Evolutionary conservation across 2,888 invertebrate genomes (phyloP).

Genomic region (Nomada ruficornis): DNA sequence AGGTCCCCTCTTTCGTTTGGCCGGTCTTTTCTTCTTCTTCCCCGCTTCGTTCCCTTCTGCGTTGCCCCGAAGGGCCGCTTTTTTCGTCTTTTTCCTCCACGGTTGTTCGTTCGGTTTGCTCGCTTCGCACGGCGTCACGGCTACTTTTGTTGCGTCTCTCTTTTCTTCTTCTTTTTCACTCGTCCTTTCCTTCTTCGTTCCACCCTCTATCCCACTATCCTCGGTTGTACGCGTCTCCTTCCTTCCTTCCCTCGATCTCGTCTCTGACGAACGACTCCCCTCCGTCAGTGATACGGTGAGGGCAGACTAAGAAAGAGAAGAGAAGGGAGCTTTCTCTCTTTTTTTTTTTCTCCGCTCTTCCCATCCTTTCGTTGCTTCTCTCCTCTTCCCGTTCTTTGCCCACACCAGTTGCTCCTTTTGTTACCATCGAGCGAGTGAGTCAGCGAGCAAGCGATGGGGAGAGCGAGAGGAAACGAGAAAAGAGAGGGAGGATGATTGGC

Average conservation of each 20-base stretch:
- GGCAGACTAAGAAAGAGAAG: not conserved
- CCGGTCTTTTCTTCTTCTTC: slow-evolving; percentile 56
- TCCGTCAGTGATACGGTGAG: not conserved
- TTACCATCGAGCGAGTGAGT: slow-evolving; percentile 61
- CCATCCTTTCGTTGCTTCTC: slow-evolving; percentile 9
- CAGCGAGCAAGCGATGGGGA: slow-evolving; percentile 47
- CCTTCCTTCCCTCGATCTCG: slow-evolving; percentile 47
- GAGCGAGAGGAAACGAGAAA: not conserved
- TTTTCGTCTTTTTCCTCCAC: slow-evolving; percentile 70
- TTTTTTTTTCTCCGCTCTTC: slow-evolving; percentile 40
- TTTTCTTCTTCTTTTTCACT: slow-evolving; percentile 48
- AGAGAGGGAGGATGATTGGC: slow-evolving; percentile 36
- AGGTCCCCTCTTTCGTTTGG: slow-evolving; percentile 58
- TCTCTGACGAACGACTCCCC: slow-evolving; percentile 29
- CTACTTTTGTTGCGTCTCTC: slow-evolving; percentile 74
- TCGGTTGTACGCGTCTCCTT: slow-evolving; percentile 32
- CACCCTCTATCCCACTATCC: slow-evolving; percentile 47
- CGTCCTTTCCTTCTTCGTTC: slow-evolving; percentile 51
- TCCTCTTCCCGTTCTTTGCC: slow-evolving; percentile 24
- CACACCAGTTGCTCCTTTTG: slow-evolving; percentile 64
- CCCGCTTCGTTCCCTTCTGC: slow-evolving; percentile 49
- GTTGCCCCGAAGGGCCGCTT: slow-evolving; percentile 65
- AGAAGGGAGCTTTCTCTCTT: slow-evolving; percentile 14
- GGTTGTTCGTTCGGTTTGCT: slow-evolving; percentile 66
- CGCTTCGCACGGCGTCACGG: slow-evolving; percentile 75